phyloP scores from a whole-genome alignment of 2,797 vertebrate genomes.

The Lacerta agilis region DNA sequence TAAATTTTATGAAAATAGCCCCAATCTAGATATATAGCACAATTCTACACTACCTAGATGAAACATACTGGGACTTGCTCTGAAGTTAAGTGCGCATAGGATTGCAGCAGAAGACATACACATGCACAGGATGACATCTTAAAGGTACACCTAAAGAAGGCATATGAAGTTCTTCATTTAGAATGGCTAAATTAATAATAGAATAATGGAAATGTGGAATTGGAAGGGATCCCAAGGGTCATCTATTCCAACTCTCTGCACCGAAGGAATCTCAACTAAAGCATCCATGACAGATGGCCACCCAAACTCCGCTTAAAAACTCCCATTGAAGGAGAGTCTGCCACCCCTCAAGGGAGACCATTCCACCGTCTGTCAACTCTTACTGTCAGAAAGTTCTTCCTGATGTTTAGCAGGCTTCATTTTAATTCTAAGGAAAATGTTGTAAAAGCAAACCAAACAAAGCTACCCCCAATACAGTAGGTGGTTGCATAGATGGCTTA shows the following conservation, averaged over 20 bases:
- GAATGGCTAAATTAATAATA: slow-evolving; percentile 25
- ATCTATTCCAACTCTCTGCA: no score
- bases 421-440: slow-evolving; percentile 12
- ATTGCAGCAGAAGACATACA: not conserved
- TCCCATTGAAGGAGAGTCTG: no score
- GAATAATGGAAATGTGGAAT: no score
- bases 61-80: not conserved
- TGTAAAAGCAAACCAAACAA: slow-evolving; percentile 10
- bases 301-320: no score
- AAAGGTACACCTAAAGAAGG: not conserved
- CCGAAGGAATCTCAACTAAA: no score
- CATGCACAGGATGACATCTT: not conserved
- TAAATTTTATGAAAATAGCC: not conserved
- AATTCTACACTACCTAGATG: not conserved
- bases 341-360: no score
- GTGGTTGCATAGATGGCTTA: slow-evolving; percentile 35
- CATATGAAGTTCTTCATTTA: not conserved
- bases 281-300: no score
- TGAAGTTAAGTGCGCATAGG: not conserved
- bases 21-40: not conserved
- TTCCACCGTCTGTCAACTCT: no score
- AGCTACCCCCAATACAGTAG: slow-evolving; percentile 15
- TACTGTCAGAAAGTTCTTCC: no score
- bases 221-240: no score
- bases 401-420: not conserved